Conservation (phyloP, 2,888 invertebrate genomes). For the Junonia oenone region DNA sequence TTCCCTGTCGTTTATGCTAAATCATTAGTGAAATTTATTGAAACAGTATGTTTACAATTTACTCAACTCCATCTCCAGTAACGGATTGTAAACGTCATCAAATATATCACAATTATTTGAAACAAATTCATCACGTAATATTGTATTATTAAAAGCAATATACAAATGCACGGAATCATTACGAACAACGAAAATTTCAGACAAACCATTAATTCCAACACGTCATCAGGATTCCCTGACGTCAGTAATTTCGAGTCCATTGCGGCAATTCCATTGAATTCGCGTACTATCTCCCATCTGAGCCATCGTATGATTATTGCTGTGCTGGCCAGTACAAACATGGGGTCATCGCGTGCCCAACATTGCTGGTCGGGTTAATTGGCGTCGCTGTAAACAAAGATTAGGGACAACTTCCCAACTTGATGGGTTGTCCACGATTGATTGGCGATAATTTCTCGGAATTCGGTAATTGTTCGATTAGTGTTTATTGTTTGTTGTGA, state of each 20-base stretch:
- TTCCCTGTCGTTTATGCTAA: too few species aligned
- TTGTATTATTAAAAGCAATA: background rate
- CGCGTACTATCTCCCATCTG: constrained; percentile 29
- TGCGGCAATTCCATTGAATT: constrained; percentile 29
- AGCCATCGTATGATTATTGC: constrained; percentile 27
- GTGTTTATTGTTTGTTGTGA: background rate
- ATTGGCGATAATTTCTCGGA: constrained; percentile 34
- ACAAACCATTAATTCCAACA: constrained; percentile 1
- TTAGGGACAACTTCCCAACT: constrained; percentile 40
- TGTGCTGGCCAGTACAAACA: constrained; percentile 27
- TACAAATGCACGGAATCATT: background rate
- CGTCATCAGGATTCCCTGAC: constrained; percentile 4
- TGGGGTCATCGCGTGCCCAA: constrained; percentile 24
- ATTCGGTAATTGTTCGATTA: constrained; percentile 35
- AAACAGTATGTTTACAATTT: too few species aligned
- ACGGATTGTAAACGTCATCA: too few species aligned
- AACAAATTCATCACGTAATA: background rate
- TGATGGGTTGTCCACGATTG: constrained; percentile 27
- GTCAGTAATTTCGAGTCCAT: constrained; percentile 11
- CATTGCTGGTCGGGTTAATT: constrained; percentile 42
- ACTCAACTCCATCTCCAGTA: too few species aligned
- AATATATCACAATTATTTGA: too few species aligned
- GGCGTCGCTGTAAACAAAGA: constrained; percentile 47
- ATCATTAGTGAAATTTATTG: too few species aligned
- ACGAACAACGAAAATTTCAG: background rate